A percentile compares a stretch with the other conserved stretches of the same genome.
phyloP scores from a whole-genome alignment of 2,797 vertebrate genomes.

The Podargus strigoides region DNA sequence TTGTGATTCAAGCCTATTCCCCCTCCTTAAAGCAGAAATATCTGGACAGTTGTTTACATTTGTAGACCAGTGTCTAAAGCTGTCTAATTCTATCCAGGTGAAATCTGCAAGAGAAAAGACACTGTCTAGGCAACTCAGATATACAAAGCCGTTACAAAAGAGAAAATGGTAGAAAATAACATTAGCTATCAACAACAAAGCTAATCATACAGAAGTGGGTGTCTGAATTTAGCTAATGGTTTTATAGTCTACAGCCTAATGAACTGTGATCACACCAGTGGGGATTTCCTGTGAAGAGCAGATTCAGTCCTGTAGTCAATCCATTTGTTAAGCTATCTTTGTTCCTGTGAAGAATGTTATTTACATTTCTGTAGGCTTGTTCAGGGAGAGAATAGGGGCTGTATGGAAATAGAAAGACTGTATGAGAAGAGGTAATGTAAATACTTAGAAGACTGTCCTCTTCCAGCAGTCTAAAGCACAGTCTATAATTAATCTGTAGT shows the following conservation, averaged over 20 bases:
- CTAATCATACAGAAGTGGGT: background rate
- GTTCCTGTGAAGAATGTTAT: background rate
- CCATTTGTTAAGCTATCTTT: background rate
- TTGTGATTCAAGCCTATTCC: background rate
- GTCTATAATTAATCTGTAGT: background rate
- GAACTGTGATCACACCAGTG: background rate
- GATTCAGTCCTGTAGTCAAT: background rate
- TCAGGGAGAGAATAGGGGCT: background rate
- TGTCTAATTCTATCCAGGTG: background rate
- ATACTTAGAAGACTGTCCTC: background rate
- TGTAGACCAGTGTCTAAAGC: background rate
- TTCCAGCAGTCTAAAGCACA: background rate
- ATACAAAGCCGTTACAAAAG: background rate
- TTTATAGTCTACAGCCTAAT: constrained; percentile 17
- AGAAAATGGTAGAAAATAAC: constrained; percentile 1
- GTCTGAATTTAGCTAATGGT: constrained; percentile 12
- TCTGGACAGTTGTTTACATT: background rate
- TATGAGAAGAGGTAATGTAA: background rate
- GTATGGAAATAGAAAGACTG: background rate
- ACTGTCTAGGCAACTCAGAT: background rate
- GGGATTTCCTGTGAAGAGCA: background rate
- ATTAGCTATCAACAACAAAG: background rate
- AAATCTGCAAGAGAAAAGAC: background rate
- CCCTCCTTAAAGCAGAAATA: background rate
- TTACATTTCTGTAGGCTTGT: background rate